These are phyloP conservation scores for Psittacula echo DNA, from an alignment of 2,797 vertebrate species.

Conservation along the genomic window DNA sequence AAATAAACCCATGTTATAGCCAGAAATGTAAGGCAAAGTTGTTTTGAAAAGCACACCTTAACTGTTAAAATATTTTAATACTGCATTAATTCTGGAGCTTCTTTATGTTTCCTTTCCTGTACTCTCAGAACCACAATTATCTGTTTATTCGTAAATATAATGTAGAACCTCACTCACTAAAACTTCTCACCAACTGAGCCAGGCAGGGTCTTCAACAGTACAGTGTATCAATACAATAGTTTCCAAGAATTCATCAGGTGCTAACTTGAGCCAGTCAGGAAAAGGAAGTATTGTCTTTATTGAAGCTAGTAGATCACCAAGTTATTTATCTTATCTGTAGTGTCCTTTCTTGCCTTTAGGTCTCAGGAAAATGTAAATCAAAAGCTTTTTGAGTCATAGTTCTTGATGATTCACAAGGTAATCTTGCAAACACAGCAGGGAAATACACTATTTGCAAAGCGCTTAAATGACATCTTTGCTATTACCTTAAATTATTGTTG, in stretches of 20 bases:
- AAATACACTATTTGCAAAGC: slow-evolving; percentile 79
- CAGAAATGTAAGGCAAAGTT: not conserved
- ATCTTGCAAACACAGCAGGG: slow-evolving; percentile 78
- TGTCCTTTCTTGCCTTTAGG: slow-evolving; percentile 74
- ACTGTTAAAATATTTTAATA: not conserved
- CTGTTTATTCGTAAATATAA: slow-evolving; percentile 16
- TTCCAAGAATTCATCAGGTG: slow-evolving; percentile 32
- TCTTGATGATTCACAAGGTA: slow-evolving; percentile 78
- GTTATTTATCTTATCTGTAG: slow-evolving; percentile 67
- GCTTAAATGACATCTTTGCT: slow-evolving; percentile 78
- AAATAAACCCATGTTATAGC: not conserved
- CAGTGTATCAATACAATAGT: slow-evolving; percentile 32
- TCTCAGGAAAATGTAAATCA: slow-evolving; percentile 79
- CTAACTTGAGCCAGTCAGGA: slow-evolving; percentile 34
- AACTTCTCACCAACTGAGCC: slow-evolving; percentile 11
- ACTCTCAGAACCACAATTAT: not conserved
- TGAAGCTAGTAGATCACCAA: slow-evolving; percentile 65
- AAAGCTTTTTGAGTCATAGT: slow-evolving; percentile 73
- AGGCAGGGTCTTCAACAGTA: not conserved
- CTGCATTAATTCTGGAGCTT: not conserved
- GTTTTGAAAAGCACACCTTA: not conserved
- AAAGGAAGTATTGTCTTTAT: slow-evolving; percentile 56
- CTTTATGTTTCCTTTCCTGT: not conserved
- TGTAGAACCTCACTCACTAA: slow-evolving; percentile 22
- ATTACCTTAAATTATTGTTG: slow-evolving; percentile 80